These are phyloP conservation scores for Drosophila nigrodunni DNA, from an alignment of 1,140 invertebrate species.

Conservation along the genomic window DNA sequence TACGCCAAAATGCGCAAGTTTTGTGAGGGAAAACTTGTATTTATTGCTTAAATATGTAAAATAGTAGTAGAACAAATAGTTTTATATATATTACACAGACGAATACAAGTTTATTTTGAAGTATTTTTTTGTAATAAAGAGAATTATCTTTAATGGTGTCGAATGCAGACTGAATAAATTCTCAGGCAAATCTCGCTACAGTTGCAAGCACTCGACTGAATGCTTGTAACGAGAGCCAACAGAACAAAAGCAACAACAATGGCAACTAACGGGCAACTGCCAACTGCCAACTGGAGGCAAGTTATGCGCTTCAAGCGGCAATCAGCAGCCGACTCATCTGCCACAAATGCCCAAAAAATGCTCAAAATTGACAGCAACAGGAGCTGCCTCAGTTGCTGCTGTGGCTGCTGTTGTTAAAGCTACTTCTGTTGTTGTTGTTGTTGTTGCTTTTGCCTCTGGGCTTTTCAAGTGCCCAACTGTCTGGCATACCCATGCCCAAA, in stretches of 20 bases:
- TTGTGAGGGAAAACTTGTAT: constrained; percentile 2
- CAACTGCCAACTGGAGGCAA: constrained; percentile 38
- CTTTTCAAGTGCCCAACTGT: constrained; percentile 76
- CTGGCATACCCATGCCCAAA: constrained; percentile 50
- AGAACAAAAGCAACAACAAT: constrained; percentile 20
- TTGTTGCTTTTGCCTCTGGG: constrained; percentile 34
- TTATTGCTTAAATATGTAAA: background rate
- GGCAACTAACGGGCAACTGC: constrained; percentile 32
- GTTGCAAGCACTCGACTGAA: constrained; percentile 18
- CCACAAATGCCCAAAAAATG: constrained; percentile 35
- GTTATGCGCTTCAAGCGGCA: constrained; percentile 42
- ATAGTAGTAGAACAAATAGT: background rate
- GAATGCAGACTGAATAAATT: background rate
- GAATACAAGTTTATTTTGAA: background rate
- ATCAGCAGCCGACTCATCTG: constrained; percentile 43
- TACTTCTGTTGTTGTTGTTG: constrained; percentile 2
- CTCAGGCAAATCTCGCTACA: constrained; percentile 5
- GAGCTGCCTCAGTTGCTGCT: constrained; percentile 45
- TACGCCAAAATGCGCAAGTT: background rate
- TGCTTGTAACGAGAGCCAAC: constrained; percentile 34
- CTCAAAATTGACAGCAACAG: constrained; percentile 70
- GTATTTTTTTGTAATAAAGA: background rate
- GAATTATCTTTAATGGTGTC: background rate
- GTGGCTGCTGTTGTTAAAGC: constrained; percentile 1
- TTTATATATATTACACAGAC: too few relatives aligned